Conservation (phyloP, 2,797 vertebrate genomes). For the Muscicapa striata region DNA sequence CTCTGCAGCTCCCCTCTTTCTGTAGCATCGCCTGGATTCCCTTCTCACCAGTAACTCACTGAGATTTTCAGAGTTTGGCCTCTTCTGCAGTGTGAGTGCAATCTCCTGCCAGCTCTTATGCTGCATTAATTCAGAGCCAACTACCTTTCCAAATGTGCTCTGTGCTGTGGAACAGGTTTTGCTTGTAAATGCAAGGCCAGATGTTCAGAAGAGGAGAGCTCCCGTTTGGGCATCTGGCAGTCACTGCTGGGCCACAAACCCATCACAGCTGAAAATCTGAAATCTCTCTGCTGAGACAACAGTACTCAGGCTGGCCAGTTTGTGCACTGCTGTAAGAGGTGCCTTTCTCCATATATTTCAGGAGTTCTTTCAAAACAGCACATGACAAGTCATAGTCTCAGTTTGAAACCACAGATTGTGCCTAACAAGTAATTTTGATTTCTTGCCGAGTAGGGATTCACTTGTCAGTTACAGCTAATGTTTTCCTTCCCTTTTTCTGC, state of each 20-base stretch:
- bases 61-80: constrained; percentile 17
- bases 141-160: not conserved
- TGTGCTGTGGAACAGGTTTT: not conserved
- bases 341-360: not conserved
- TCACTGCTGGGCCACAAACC: constrained; percentile 22
- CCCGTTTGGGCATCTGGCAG: constrained; percentile 20
- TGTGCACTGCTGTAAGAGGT: not conserved
- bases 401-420: constrained; percentile 14
- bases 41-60: not conserved
- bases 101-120: not conserved
- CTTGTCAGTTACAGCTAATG: not conserved
- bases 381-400: not conserved
- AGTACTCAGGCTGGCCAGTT: not conserved
- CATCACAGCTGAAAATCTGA: not conserved
- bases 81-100: not conserved
- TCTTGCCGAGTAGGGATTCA: not conserved
- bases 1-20: not conserved
- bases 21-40: not conserved
- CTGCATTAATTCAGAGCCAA: not conserved
- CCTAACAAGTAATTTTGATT: constrained; percentile 9
- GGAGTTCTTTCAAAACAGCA: constrained; percentile 20
- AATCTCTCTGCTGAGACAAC: not conserved
- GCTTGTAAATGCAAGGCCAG: not conserved
- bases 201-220: constrained; percentile 45
- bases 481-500: constrained; percentile 2